Conservation (phyloP, 64 coral and sea anemone species). For the Pocillopora damicornis region DNA sequence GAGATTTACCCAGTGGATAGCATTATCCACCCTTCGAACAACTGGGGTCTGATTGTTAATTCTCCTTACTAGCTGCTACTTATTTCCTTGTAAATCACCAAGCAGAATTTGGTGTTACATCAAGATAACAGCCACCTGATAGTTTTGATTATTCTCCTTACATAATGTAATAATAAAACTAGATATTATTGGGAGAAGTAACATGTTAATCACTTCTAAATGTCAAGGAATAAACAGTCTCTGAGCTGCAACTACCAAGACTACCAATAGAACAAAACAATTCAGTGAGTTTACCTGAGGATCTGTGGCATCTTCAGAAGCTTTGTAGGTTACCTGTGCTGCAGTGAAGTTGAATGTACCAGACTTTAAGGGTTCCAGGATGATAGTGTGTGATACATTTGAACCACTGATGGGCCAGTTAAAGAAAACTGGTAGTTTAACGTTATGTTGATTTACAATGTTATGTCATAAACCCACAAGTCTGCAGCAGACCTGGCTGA, state of each 20-base stretch:
- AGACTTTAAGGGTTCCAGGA: slow-evolving; percentile 74
- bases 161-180: too few species aligned
- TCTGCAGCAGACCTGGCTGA: not conserved
- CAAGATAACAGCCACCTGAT: too few species aligned
- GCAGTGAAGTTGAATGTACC: slow-evolving; percentile 92
- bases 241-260: not conserved
- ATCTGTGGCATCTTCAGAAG: slow-evolving; percentile 75
- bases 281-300: slow-evolving; percentile 52
- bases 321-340: slow-evolving; percentile 90
- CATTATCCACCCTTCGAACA: too few species aligned
- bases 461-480: too few species aligned
- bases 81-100: too few species aligned
- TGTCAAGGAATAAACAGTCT: not conserved
- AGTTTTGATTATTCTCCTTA: too few species aligned
- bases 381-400: slow-evolving; percentile 97
- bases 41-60: too few species aligned
- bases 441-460: not conserved
- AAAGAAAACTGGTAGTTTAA: slow-evolving; percentile 37
- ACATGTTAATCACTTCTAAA: not conserved
- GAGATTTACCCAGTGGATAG: too few species aligned
- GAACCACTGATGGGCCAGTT: slow-evolving; percentile 63
- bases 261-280: not conserved
- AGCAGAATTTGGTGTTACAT: too few species aligned
- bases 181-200: too few species aligned
- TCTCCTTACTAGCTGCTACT: too few species aligned